Evolutionary conservation across 2,888 invertebrate species (phyloP).

Genomic region (Papilio elwesi): DNA sequence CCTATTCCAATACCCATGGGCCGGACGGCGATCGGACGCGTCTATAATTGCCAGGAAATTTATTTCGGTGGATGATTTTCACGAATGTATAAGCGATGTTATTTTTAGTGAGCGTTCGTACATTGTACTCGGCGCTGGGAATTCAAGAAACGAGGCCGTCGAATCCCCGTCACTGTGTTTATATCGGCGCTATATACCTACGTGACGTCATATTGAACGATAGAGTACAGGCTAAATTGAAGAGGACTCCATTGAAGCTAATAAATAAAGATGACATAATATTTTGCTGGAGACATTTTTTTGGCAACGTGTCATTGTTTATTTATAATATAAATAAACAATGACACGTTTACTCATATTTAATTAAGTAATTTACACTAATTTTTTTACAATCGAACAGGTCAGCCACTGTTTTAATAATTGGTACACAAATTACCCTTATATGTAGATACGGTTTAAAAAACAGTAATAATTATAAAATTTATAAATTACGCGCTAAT

Average conservation of each 20-base stretch:
- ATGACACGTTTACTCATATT: too few species aligned
- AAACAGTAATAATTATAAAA: too few species aligned
- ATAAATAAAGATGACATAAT: constrained; percentile 8
- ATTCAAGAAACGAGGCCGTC: constrained; percentile 64
- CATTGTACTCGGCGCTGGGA: constrained; percentile 47
- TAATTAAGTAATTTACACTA: too few species aligned
- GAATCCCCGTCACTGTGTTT: constrained; percentile 59
- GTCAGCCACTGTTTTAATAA: too few species aligned
- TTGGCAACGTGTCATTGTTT: too few species aligned
- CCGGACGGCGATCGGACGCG: constrained; percentile 62
- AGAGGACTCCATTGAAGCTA: not conserved
- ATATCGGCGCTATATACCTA: constrained; percentile 52
- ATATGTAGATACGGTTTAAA: too few species aligned
- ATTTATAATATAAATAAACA: too few species aligned
- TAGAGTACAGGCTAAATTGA: not conserved
- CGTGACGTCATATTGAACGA: constrained; percentile 29
- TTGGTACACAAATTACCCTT: too few species aligned
- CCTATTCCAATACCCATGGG: constrained; percentile 57
- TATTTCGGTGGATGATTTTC: constrained; percentile 53
- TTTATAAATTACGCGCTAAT: too few species aligned
- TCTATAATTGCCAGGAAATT: constrained; percentile 60
- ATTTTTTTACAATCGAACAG: too few species aligned
- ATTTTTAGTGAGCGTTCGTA: constrained; percentile 68
- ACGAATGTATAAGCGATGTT: constrained; percentile 49
- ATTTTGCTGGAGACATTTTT: not conserved